phyloP scores from a whole-genome alignment of 2,797 vertebrate species.

The Macrochelys suwanniensis region DNA sequence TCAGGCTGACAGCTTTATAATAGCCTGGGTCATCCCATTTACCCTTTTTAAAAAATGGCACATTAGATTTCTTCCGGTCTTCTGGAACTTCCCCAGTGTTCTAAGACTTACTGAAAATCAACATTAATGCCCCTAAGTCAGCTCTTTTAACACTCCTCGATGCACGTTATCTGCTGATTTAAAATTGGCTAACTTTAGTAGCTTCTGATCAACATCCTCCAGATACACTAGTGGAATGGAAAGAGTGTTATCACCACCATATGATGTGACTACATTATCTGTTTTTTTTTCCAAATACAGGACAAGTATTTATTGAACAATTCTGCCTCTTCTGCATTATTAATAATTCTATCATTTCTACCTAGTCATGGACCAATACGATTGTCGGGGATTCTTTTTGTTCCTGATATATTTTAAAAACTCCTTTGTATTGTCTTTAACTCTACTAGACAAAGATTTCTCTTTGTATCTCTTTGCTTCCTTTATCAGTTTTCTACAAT shows the following conservation, averaged over 20 bases:
- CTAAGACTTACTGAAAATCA: neutral
- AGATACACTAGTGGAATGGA: neutral
- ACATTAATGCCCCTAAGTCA: neutral
- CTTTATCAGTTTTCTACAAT: neutral
- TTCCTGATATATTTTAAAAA: neutral
- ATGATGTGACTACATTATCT: neutral
- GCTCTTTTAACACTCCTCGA: neutral
- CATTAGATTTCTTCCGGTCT: neutral
- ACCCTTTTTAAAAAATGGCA: neutral
- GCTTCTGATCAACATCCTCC: neutral
- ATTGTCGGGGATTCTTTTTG: neutral
- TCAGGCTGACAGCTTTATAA: neutral
- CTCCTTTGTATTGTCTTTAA: neutral
- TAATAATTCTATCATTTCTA: neutral
- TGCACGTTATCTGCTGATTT: neutral
- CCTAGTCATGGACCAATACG: neutral
- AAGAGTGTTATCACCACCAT: neutral
- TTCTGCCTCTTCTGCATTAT: neutral
- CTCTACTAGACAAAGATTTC: neutral
- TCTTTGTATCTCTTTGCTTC: neutral
- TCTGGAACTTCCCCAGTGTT: neutral
- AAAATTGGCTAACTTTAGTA: neutral
- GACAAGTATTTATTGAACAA: neutral
- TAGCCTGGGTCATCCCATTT: neutral
- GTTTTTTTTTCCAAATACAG: neutral